phyloP scores from a whole-genome alignment of 2,888 invertebrate genomes.

The Conistra vaccinii region DNA sequence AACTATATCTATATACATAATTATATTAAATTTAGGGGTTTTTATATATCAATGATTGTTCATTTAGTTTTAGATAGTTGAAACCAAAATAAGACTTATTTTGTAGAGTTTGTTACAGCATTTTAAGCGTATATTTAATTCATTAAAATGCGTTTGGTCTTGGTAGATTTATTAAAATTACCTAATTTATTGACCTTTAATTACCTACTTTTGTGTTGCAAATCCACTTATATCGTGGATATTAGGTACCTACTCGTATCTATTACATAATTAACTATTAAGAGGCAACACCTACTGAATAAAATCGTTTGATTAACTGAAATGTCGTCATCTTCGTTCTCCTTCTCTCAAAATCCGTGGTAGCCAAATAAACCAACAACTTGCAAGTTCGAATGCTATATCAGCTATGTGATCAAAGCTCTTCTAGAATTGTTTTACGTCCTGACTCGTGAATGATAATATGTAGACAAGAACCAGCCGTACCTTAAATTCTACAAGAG shows the following conservation, averaged over 20 bases:
- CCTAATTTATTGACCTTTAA: slow-evolving; percentile 48
- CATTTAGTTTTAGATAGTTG: not conserved
- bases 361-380: not conserved
- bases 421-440: not conserved
- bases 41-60: not conserved
- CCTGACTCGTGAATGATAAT: not conserved
- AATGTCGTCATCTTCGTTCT: slow-evolving; percentile 17
- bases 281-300: slow-evolving; percentile 22
- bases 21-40: too few relatives aligned
- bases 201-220: slow-evolving; percentile 17
- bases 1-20: not conserved
- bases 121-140: not conserved
- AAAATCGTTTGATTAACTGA: slow-evolving; percentile 30
- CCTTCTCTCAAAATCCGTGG: not conserved
- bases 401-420: not conserved
- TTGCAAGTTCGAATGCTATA: not conserved
- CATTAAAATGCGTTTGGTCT: not conserved
- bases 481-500: slow-evolving; percentile 10
- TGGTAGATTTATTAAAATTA: slow-evolving; percentile 23
- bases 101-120: not conserved
- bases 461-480: not conserved
- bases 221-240: slow-evolving; percentile 14
- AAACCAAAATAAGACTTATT: not conserved
- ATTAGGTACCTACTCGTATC: slow-evolving; percentile 3
- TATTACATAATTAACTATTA: slow-evolving; percentile 48